Conservation (phyloP, 2,888 invertebrate species). For the Sisyra terminalis region DNA sequence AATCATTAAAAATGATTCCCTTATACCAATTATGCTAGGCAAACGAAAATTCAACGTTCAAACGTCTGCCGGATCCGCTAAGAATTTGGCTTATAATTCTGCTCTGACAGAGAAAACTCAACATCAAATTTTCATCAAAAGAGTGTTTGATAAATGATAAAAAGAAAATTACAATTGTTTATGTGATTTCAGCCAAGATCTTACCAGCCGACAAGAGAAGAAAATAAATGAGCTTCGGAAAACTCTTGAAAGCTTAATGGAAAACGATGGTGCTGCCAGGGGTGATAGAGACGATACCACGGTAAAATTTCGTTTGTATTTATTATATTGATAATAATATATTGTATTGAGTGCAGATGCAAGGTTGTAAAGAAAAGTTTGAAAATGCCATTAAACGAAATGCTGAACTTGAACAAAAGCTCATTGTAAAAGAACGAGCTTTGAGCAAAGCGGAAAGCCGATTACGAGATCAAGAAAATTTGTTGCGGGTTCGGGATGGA, state of each 20-base stretch:
- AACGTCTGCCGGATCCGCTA: no score
- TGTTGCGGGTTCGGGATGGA: slow-evolving; percentile 42
- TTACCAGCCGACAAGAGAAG: neutral
- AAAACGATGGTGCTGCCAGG: neutral
- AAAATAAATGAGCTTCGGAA: neutral
- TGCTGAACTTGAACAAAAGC: slow-evolving; percentile 22
- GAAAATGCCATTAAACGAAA: slow-evolving; percentile 16
- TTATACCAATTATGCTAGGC: no score
- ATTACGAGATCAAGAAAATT: slow-evolving; percentile 41
- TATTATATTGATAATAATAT: neutral
- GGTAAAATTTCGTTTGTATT: neutral
- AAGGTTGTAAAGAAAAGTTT: slow-evolving; percentile 18
- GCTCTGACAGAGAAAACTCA: no score
- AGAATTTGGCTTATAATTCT: no score
- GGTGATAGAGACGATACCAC: no score
- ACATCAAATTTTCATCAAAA: no score
- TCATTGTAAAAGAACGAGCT: slow-evolving; percentile 37
- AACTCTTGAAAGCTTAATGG: neutral
- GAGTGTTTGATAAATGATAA: no score
- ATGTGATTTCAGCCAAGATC: neutral
- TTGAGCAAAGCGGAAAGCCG: slow-evolving; percentile 40
- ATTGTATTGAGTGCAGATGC: slow-evolving; percentile 13
- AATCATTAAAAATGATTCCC: no score
- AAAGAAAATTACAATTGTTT: neutral
- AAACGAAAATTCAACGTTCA: no score